Evolutionary conservation across 2,888 invertebrate genomes (phyloP).

Genomic region (Enchytraeus crypticus): DNA sequence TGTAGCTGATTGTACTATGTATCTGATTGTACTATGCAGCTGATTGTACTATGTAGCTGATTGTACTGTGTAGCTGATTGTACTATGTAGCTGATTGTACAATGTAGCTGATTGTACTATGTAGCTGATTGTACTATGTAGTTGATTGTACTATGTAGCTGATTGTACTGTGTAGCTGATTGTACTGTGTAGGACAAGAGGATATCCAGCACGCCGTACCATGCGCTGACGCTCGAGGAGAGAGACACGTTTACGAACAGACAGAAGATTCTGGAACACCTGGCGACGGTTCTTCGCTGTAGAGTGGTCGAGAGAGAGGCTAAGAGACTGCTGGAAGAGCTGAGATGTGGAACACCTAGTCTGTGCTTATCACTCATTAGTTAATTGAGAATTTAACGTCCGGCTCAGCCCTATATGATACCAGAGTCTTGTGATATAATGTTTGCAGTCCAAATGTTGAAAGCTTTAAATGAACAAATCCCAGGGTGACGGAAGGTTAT

Average conservation of each 20-base stretch:
- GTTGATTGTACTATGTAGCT: background rate
- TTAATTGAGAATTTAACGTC: too few relatives aligned
- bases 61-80: too few relatives aligned
- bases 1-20: too few relatives aligned
- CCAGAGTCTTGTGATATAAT: too few relatives aligned
- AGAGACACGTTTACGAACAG: conserved; percentile 46
- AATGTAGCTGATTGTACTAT: too few relatives aligned
- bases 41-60: too few relatives aligned
- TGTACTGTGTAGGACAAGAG: background rate
- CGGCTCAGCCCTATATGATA: too few relatives aligned
- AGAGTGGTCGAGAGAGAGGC: conserved; percentile 44
- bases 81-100: too few relatives aligned
- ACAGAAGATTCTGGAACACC: conserved; percentile 37
- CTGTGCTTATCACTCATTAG: conserved; percentile 22
- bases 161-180: background rate
- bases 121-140: background rate
- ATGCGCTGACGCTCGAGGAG: conserved; percentile 46
- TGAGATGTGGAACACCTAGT: conserved; percentile 37
- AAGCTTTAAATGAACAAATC: too few relatives aligned
- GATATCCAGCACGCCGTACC: conserved; percentile 48
- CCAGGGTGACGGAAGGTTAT: too few relatives aligned
- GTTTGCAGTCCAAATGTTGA: too few relatives aligned
- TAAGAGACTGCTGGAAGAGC: conserved; percentile 35
- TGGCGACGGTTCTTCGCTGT: conserved; percentile 39
- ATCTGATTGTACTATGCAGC: too few relatives aligned